Percentiles rank a stretch among this genome's conserved stretches.
These are phyloP conservation scores for Sebastes nivosus DNA, from an alignment of 2,797 vertebrate species.

Conservation along the genomic window DNA sequence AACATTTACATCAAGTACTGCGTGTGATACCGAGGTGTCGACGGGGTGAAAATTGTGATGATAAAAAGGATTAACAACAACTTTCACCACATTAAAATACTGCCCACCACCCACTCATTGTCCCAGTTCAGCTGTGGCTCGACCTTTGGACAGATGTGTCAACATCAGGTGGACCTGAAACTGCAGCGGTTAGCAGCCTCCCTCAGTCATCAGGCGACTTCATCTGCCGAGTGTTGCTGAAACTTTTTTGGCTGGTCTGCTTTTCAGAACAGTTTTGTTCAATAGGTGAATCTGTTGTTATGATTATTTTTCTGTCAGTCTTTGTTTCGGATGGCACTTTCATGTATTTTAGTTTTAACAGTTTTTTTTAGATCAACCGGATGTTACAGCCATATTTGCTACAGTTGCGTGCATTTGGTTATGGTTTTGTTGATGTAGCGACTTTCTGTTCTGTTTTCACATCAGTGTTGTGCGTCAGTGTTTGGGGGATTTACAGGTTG, in stretches of 20 bases:
- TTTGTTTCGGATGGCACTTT: not conserved
- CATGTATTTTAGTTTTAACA: not conserved
- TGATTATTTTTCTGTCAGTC: not conserved
- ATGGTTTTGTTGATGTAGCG: not conserved
- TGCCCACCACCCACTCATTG: slow-evolving; percentile 21
- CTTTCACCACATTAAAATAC: not conserved
- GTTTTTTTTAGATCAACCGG: not conserved
- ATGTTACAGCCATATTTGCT: not conserved
- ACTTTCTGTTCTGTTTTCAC: slow-evolving; percentile 44
- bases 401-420: not conserved
- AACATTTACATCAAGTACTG: slow-evolving; percentile 13
- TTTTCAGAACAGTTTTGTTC: slow-evolving; percentile 10
- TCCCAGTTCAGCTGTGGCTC: not conserved
- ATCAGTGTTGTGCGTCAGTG: not conserved
- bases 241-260: not conserved
- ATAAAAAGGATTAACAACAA: slow-evolving; percentile 1
- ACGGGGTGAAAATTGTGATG: not conserved
- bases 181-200: slow-evolving; percentile 4
- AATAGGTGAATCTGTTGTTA: slow-evolving; percentile 28
- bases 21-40: not conserved
- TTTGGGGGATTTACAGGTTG: not conserved
- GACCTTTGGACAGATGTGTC: slow-evolving; percentile 66
- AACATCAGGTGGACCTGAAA: slow-evolving; percentile 28
- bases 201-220: slow-evolving; percentile 27
- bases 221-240: slow-evolving; percentile 12